Percentiles rank a stretch among this genome's conserved stretches.
Conservation (phyloP, 2,113 vertebrate species). For the Eurystomus gularis region DNA sequence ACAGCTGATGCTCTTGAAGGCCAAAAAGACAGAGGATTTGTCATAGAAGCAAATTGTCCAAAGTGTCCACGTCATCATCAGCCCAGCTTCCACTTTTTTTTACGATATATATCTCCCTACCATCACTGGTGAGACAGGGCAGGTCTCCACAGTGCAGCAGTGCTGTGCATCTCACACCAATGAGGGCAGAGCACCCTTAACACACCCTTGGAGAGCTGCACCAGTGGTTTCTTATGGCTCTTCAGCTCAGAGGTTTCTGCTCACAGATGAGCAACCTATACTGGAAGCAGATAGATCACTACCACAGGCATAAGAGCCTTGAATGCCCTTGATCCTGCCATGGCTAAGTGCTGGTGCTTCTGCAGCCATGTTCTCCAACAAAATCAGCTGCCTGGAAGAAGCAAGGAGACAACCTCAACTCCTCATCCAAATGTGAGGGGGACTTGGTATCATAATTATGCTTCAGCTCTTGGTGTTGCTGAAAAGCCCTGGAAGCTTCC, state of each 20-base stretch:
- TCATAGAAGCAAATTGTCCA: neutral
- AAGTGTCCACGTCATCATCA: neutral
- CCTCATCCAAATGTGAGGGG: rapidly evolving
- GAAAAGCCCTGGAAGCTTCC: neutral
- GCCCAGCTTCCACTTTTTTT: neutral
- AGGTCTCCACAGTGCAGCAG: rapidly evolving
- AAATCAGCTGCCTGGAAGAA: neutral
- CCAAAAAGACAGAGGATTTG: neutral
- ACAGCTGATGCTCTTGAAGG: neutral
- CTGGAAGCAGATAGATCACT: neutral
- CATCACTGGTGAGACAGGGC: neutral
- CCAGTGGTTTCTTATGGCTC: neutral
- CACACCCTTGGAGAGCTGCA: neutral
- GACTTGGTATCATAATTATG: neutral
- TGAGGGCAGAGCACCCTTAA: neutral
- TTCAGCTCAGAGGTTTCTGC: neutral
- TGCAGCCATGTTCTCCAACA: neutral
- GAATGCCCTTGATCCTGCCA: neutral
- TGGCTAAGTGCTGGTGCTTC: neutral
- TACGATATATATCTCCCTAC: neutral
- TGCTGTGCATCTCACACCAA: neutral
- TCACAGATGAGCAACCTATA: neutral
- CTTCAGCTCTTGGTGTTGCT: neutral
- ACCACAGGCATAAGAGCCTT: neutral
- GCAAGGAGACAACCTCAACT: neutral